A percentile compares a stretch with the other conserved stretches of the same genome.
phyloP scores from a whole-genome alignment of 92 coral and sea anemone species.

The Palythoa grandiflora region DNA sequence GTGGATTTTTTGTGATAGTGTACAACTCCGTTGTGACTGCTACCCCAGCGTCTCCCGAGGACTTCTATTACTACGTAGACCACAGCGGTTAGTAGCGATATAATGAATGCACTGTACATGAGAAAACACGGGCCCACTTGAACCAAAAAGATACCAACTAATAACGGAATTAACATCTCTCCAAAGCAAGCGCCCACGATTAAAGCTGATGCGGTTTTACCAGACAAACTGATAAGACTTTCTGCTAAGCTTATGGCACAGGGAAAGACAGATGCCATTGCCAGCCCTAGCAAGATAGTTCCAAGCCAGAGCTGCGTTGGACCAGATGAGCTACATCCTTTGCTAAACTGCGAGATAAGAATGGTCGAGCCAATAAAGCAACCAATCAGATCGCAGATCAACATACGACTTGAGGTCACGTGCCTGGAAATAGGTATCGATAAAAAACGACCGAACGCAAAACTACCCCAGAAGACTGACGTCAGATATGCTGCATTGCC shows the following conservation, averaged over 20 bases:
- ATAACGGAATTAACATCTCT: conserved; percentile 89
- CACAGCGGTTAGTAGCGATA: conserved; percentile 57
- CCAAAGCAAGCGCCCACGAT: conserved; percentile 91
- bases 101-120: conserved; percentile 69
- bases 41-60: conserved; percentile 37
- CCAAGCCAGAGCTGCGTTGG: conserved; percentile 84
- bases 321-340: conserved; percentile 57
- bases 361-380: conserved; percentile 72
- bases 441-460: conserved; percentile 82
- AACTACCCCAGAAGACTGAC: conserved; percentile 96
- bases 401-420: conserved; percentile 74
- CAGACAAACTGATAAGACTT: conserved; percentile 78
- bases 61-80: conserved; percentile 50
- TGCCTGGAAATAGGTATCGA: conserved; percentile 81
- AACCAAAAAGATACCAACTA: conserved; percentile 77
- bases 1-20: conserved; percentile 32
- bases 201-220: conserved; percentile 83
- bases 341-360: conserved; percentile 73
- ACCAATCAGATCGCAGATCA: conserved; percentile 74
- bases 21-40: conserved; percentile 14
- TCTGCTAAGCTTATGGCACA: conserved; percentile 88
- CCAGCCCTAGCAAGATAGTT: conserved; percentile 81
- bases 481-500: conserved; percentile 78
- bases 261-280: conserved; percentile 95
- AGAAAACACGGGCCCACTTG: conserved; percentile 81